Conservation (phyloP, 2,888 invertebrate species). For the Lycophotia porphyrea region DNA sequence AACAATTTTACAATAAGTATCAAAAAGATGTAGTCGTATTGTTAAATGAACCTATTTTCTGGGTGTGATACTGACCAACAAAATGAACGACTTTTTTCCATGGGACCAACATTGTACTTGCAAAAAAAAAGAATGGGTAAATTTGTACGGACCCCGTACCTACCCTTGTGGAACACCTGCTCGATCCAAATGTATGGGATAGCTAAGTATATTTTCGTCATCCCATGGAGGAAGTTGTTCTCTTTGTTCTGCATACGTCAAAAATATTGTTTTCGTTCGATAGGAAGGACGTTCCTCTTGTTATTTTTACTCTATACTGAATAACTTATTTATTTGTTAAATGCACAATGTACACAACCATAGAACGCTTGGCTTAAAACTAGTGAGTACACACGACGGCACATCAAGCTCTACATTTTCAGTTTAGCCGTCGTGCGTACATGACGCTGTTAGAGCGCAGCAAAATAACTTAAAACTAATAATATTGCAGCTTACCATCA, state of each 20-base stretch:
- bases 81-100: neutral
- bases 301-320: neutral
- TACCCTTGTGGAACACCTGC: too few relatives aligned
- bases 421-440: too few relatives aligned
- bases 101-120: neutral
- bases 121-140: too few relatives aligned
- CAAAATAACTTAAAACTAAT: neutral
- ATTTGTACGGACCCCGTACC: too few relatives aligned
- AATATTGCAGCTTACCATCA: slow-evolving; percentile 34
- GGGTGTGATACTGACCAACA: neutral
- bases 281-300: neutral
- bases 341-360: too few relatives aligned
- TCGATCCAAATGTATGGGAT: too few relatives aligned
- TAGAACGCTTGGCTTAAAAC: too few relatives aligned
- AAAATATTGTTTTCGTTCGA: neutral
- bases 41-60: neutral
- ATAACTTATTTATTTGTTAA: neutral
- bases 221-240: neutral
- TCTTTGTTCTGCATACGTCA: neutral
- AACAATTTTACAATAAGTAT: neutral
- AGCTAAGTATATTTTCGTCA: neutral
- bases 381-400: too few relatives aligned
- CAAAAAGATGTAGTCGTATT: neutral
- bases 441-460: too few relatives aligned
- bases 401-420: too few relatives aligned